A percentile compares a stretch with the other conserved stretches of the same genome.
These are phyloP conservation scores for Haemorhous mexicanus DNA, from an alignment of 2,113 vertebrate genomes.

Conservation along the genomic window DNA sequence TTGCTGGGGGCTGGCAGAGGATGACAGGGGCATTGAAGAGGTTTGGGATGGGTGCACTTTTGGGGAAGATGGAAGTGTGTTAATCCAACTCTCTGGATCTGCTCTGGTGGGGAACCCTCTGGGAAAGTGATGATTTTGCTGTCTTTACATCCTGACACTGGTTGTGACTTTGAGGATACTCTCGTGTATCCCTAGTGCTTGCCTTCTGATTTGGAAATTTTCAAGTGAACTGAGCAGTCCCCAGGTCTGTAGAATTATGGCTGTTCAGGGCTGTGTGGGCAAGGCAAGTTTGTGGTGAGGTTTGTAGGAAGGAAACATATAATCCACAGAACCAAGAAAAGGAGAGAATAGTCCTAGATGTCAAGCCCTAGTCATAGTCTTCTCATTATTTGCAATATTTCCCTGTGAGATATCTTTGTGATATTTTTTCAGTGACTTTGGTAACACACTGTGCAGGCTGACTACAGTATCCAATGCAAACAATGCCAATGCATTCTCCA, in stretches of 20 bases:
- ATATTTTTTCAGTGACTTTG: not conserved
- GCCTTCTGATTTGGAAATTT: not conserved
- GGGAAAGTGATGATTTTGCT: not conserved
- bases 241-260: not conserved
- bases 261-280: not conserved
- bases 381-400: not conserved
- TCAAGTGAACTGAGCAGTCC: not conserved
- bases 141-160: not conserved
- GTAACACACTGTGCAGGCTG: not conserved
- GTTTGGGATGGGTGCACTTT: not conserved
- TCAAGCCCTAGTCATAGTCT: not conserved
- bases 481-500: not conserved
- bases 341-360: not conserved
- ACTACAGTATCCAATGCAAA: not conserved
- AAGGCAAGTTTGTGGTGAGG: not conserved
- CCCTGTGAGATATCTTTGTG: not conserved
- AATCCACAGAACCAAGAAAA: not conserved
- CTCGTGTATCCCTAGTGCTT: rapidly evolving
- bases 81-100: not conserved
- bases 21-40: not conserved
- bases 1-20: slow-evolving; percentile 2
- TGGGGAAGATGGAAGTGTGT: not conserved
- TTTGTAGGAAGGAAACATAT: not conserved
- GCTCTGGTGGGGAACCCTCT: not conserved
- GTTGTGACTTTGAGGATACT: not conserved